Evolutionary conservation across 2,113 vertebrate species (phyloP).

Genomic region (Brienomyrus brachyistius): DNA sequence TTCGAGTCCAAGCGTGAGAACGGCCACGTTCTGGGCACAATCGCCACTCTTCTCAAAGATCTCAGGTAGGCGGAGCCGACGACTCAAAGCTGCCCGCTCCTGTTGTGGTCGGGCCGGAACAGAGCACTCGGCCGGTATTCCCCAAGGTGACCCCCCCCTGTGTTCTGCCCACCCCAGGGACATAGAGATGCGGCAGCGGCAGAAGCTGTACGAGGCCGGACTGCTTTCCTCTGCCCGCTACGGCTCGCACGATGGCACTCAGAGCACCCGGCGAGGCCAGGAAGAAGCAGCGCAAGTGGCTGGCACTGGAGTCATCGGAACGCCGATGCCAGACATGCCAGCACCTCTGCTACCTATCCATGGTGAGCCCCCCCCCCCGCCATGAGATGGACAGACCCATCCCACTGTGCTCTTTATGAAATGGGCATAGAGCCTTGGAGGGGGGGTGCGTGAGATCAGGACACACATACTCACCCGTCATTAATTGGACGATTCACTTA

Average conservation of each 20-base stretch:
- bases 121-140: not conserved
- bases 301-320: conserved; percentile 88
- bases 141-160: not conserved
- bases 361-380: conserved; percentile 68
- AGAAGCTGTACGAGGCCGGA: conserved; percentile 85
- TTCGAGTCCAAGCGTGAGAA: conserved; percentile 96
- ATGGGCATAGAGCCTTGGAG: not conserved
- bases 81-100: not conserved
- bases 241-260: conserved; percentile 76
- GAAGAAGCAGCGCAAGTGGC: conserved; percentile 95
- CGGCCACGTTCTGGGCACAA: conserved; percentile 82
- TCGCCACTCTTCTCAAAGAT: conserved; percentile 92
- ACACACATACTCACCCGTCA: not conserved
- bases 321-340: conserved; percentile 94
- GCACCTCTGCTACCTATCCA: conserved; percentile 95
- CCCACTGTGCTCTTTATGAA: not conserved
- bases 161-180: conserved; percentile 63
- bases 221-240: conserved; percentile 90
- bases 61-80: conserved; percentile 71
- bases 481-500: not conserved
- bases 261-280: conserved; percentile 66
- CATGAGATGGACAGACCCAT: too few relatives aligned
- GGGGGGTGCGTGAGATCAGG: not conserved
- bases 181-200: conserved; percentile 88
- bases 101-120: not conserved